A percentile compares a stretch with the other conserved stretches of the same genome.
phyloP scores from a whole-genome alignment of 2,888 invertebrate genomes.

The Octonoba sinensis region DNA sequence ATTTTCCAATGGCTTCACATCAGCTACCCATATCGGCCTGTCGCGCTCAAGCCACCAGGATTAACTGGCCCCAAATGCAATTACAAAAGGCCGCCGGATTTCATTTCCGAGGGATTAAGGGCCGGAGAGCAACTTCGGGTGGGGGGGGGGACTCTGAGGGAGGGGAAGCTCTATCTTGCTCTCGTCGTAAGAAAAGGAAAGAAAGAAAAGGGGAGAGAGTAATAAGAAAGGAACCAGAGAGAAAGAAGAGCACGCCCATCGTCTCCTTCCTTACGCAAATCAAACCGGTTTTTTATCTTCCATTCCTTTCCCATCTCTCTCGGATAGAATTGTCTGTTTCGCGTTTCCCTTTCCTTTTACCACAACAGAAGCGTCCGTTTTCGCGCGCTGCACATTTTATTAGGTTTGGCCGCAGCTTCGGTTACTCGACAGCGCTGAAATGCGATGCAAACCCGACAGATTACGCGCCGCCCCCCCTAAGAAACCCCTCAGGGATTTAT shows the following conservation, averaged over 20 bases:
- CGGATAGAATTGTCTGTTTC: conserved; percentile 4
- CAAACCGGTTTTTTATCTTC: conserved; percentile 26
- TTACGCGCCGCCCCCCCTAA: background rate
- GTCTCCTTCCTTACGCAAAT: conserved; percentile 55
- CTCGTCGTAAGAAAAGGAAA: conserved; percentile 43
- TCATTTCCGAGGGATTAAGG: conserved; percentile 66
- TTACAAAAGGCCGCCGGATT: conserved; percentile 65
- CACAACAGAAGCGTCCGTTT: conserved; percentile 10
- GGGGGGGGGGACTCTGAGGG: conserved; percentile 12
- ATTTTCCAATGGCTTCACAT: conserved; percentile 66
- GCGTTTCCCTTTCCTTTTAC: conserved; percentile 16
- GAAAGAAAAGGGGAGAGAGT: conserved; percentile 16
- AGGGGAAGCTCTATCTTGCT: conserved; percentile 29
- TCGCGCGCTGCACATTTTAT: conserved; percentile 27
- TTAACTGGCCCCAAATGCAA: conserved; percentile 65
- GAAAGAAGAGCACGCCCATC: conserved; percentile 49
- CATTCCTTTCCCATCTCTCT: background rate
- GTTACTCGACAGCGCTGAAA: conserved; percentile 17
- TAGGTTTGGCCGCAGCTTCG: conserved; percentile 35
- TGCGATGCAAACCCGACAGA: conserved; percentile 12
- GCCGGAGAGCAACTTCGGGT: conserved; percentile 39
- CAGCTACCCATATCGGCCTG: conserved; percentile 64
- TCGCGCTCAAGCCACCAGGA: conserved; percentile 64
- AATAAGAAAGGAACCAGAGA: conserved; percentile 7
- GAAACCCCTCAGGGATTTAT: too few species aligned